phyloP scores from a whole-genome alignment of 2,888 invertebrate species.

The Eueremaeus valkanovi region DNA sequence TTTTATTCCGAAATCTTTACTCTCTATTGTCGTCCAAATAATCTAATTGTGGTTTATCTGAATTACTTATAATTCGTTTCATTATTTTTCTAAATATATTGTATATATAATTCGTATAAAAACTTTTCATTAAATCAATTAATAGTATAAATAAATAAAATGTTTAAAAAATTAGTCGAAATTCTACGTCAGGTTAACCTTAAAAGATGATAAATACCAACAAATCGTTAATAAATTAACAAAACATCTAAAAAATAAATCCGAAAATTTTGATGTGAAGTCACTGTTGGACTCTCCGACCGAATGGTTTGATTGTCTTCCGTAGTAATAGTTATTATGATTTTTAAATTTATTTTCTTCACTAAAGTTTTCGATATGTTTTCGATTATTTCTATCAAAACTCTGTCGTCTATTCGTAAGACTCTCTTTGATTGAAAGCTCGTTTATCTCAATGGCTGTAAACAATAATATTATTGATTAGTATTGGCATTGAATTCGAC shows the following conservation, averaged over 20 bases:
- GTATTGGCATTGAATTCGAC: too few relatives aligned
- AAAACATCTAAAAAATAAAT: neutral
- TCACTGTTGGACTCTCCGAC: neutral
- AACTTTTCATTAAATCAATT: neutral
- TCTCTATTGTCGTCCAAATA: too few relatives aligned
- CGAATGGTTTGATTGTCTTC: neutral
- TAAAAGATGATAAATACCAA: neutral
- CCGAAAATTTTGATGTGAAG: neutral
- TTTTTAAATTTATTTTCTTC: too few relatives aligned
- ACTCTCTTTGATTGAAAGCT: constrained; percentile 14
- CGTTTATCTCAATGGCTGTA: constrained; percentile 11
- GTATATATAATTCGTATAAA: neutral
- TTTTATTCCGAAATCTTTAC: too few relatives aligned
- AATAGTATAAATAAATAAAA: neutral
- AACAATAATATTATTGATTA: too few relatives aligned
- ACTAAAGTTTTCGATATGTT: neutral
- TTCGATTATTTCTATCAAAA: constrained; percentile 5
- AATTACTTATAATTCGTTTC: too few relatives aligned
- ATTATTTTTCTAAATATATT: too few relatives aligned
- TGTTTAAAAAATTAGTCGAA: neutral
- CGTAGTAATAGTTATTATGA: neutral
- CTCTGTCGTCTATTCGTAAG: constrained; percentile 1
- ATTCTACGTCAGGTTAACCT: neutral
- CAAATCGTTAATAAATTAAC: neutral
- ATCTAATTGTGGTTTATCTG: too few relatives aligned